Evolutionary conservation across 2,113 vertebrate genomes (phyloP).

Genomic region (Elachura formosa): DNA sequence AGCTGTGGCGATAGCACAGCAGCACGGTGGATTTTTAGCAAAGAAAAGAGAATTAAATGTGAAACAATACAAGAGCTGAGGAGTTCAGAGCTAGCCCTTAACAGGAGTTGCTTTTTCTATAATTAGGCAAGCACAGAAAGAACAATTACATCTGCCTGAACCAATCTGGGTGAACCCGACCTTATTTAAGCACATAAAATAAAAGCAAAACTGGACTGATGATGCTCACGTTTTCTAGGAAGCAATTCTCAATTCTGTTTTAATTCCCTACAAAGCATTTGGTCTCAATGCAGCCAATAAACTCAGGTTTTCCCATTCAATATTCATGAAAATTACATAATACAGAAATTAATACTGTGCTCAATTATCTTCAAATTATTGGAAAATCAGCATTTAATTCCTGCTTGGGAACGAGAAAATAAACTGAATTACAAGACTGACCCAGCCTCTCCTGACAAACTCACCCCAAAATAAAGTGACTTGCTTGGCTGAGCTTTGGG

Average conservation of each 20-base stretch:
- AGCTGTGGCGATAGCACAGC: not conserved
- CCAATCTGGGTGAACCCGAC: not conserved
- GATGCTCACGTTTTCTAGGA: not conserved
- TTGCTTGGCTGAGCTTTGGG: not conserved
- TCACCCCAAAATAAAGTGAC: fast-evolving
- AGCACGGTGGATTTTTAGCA: not conserved
- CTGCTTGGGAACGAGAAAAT: not conserved
- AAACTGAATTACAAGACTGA: not conserved
- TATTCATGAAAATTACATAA: not conserved
- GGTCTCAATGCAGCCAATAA: not conserved
- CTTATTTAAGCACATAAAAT: not conserved
- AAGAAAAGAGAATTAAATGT: not conserved
- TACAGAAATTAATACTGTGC: not conserved
- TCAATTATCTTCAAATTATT: not conserved
- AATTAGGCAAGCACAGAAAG: not conserved
- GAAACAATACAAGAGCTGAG: not conserved
- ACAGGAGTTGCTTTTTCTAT: not conserved
- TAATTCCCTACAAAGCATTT: not conserved
- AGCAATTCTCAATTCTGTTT: not conserved
- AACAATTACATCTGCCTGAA: not conserved
- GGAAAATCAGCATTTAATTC: not conserved
- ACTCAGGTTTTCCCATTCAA: not conserved
- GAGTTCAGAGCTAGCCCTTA: not conserved
- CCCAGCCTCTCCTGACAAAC: not conserved
- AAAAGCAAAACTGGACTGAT: not conserved